Percentiles rank a stretch among this genome's conserved stretches.
Evolutionary conservation across 2,888 invertebrate species (phyloP).

Genomic region (Rhagium mordax): DNA sequence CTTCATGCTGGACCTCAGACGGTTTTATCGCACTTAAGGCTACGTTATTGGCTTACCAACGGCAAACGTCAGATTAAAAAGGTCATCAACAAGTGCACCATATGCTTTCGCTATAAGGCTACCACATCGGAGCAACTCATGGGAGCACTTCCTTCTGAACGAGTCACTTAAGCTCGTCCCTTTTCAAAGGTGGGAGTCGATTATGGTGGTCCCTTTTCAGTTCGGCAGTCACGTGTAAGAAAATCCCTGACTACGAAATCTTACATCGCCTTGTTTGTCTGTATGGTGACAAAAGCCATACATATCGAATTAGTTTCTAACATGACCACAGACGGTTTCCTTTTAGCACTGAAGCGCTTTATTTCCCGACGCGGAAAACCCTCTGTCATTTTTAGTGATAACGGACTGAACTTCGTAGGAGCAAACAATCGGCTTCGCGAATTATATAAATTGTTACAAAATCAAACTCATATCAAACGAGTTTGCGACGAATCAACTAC

Average conservation of each 20-base stretch:
- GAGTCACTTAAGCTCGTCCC: not conserved
- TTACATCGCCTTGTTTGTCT: not conserved
- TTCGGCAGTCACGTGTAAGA: not conserved
- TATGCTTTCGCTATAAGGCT: not conserved
- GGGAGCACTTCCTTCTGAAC: not conserved
- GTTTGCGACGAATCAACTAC: no score
- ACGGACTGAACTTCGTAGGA: no score
- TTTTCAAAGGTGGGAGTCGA: not conserved
- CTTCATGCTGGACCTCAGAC: no score
- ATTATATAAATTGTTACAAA: no score
- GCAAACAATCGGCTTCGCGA: no score
- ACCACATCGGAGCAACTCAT: not conserved
- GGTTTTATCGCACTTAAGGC: not conserved
- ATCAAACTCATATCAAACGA: no score
- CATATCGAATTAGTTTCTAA: not conserved
- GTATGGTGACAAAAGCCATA: not conserved
- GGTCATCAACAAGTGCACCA: not conserved
- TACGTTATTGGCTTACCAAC: not conserved
- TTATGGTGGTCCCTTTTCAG: not conserved
- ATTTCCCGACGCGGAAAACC: not conserved
- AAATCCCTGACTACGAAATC: not conserved
- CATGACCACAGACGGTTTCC: not conserved
- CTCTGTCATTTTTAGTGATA: no score
- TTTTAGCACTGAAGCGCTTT: not conserved
- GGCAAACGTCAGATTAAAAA: not conserved